Conservation (phyloP, 2,797 vertebrate species). For the Mastacembelus armatus region DNA sequence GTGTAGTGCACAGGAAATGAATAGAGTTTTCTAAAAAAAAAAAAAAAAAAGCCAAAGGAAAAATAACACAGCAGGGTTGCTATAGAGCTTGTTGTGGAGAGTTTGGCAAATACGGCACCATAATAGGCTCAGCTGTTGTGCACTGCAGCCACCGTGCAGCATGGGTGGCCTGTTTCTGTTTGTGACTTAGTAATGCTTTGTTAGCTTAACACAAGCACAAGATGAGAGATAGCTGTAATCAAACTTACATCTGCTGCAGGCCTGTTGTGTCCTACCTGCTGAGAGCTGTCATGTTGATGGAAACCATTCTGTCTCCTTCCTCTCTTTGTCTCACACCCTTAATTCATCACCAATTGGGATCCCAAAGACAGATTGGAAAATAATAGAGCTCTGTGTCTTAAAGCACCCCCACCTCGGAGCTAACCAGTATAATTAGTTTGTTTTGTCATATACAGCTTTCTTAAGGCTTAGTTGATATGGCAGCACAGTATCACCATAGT, state of each 20-base stretch:
- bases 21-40: conserved; percentile 44
- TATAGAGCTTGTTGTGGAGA: conserved; percentile 68
- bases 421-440: conserved; percentile 16
- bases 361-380: conserved; percentile 28
- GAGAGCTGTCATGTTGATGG: conserved; percentile 57
- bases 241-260: conserved; percentile 49
- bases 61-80: conserved; percentile 65
- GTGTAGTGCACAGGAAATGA: conserved; percentile 61
- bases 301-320: conserved; percentile 41
- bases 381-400: conserved; percentile 16
- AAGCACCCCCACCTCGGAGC: background rate
- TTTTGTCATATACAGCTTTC: too few relatives aligned
- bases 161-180: conserved; percentile 61
- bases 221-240: conserved; percentile 62
- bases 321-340: conserved; percentile 30
- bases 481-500: too few relatives aligned
- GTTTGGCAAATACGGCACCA: conserved; percentile 41
- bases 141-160: conserved; percentile 29
- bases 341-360: conserved; percentile 42
- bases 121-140: conserved; percentile 48
- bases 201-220: conserved; percentile 59
- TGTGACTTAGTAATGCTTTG: conserved; percentile 55
- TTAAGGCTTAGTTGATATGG: too few relatives aligned
- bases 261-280: conserved; percentile 61
- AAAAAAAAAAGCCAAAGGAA: conserved; percentile 11